Base-by-base conservation (phyloP, 2,888 invertebrate species). In the Ornithoptera alexandrae region DNA sequence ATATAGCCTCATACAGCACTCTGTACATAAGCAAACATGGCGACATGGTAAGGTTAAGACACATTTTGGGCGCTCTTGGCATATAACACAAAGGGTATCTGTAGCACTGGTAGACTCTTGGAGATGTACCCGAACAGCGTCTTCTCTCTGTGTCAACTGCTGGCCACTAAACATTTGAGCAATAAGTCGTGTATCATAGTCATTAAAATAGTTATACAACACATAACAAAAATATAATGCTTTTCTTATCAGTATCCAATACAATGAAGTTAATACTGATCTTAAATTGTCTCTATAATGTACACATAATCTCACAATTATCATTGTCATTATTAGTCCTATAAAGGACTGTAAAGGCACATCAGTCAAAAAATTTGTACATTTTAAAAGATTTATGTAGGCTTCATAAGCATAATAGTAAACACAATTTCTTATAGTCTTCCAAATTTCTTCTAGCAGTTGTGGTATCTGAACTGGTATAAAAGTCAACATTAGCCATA, bases 51-150 rank as follows among this genome's bases (percentile, higher is more conserved):
- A 77, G 60, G 93, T 89, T 58, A 94, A 79, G 20, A 94, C 92
- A 87, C 93, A 93, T 80, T 93, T 94, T 71, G 89, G 88, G 6
- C 90, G 80, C 75, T 94, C 94, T 75, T 93, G 93, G 73, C 94
- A 94, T 73, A 94, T 91, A 20, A 94, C 89, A 84, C 94, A 94
- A 18, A 89, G 79, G 58, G 86, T 81, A 77, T 93, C 93, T 17
- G 84, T 81, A 71, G 79, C 78, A 78, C 81, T 82, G 10, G 71
- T 70, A 10, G 73, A 79, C 75, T 81, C 82, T 58, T 84, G 85
- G 72, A 79, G 73, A 4, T 76, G 75, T 71, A 74, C 72, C n/a
- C 77, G 65, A 71, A 62, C 74, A 18, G 76, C 72, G 62, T 77
- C 75, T 56, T 84, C 83, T 74, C 83, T 81, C 39, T 78, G 71